These are phyloP conservation scores for Drosophila cognata DNA, from an alignment of 2,888 invertebrate species.

Conservation along the genomic window DNA sequence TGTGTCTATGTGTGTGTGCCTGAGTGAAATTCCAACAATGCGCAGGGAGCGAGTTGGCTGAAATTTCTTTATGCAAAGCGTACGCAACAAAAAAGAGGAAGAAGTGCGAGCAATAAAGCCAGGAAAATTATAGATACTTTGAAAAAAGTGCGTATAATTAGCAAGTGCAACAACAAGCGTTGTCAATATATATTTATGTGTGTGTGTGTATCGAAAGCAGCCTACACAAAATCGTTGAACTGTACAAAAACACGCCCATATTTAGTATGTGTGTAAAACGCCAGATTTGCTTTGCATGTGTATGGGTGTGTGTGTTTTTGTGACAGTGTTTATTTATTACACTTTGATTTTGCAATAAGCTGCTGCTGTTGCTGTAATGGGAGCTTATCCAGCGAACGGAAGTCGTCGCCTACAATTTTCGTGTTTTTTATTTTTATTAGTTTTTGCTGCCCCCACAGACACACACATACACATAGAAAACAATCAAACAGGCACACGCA, in stretches of 20 bases:
- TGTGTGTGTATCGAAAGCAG: conserved; percentile 34
- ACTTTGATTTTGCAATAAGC: conserved; percentile 72
- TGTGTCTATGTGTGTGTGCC: conserved; percentile 46
- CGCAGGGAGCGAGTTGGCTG: conserved; percentile 62
- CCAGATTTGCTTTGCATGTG: conserved; percentile 26
- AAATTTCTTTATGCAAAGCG: conserved; percentile 72
- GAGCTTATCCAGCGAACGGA: conserved; percentile 73
- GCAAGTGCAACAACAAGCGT: conserved; percentile 51
- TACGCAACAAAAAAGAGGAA: conserved; percentile 52
- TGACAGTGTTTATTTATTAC: conserved; percentile 66
- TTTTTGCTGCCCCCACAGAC: conserved; percentile 60
- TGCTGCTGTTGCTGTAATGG: conserved; percentile 55
- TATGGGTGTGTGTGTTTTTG: conserved; percentile 25
- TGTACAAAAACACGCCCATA: conserved; percentile 78
- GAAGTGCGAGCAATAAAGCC: conserved; percentile 31
- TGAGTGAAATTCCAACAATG: conserved; percentile 76
- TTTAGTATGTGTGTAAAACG: conserved; percentile 55
- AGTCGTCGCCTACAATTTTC: conserved; percentile 79
- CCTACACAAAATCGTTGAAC: conserved; percentile 65
- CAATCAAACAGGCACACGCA: conserved; percentile 49
- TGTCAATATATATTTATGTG: conserved; percentile 13
- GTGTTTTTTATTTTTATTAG: conserved; percentile 63
- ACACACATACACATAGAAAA: conserved; percentile 31
- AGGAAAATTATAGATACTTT: conserved; percentile 42
- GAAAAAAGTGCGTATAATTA: conserved; percentile 69